phyloP scores from a whole-genome alignment of 2,797 vertebrate genomes.

The Decapterus maruadsi region DNA sequence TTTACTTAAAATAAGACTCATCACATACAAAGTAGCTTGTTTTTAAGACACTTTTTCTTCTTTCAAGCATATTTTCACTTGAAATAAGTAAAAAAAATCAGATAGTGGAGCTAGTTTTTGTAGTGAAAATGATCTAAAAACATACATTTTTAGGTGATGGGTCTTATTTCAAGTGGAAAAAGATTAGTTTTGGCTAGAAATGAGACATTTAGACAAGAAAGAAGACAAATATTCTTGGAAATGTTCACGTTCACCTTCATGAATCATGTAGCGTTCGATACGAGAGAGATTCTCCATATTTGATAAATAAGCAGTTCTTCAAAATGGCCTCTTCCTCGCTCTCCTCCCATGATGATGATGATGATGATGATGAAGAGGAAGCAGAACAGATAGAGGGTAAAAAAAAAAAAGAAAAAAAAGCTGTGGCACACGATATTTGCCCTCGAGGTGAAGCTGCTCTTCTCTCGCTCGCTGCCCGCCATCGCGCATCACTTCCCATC shows the following conservation, averaged over 20 bases:
- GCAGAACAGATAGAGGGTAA: conserved; percentile 42
- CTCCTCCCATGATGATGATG: background rate
- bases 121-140: too few species aligned
- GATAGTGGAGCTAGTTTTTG: too few species aligned
- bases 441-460: conserved; percentile 56
- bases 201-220: too few species aligned
- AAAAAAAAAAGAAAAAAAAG: conserved; percentile 33
- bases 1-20: too few species aligned
- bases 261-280: conserved; percentile 26
- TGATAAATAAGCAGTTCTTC: conserved; percentile 6
- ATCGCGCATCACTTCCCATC: conserved; percentile 83
- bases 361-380: conserved; percentile 36
- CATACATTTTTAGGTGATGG: too few species aligned
- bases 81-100: too few species aligned
- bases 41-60: conserved; percentile 28
- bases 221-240: too few species aligned
- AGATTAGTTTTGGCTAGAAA: too few species aligned
- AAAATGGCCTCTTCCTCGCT: conserved; percentile 12
- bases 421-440: conserved; percentile 56
- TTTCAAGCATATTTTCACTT: background rate
- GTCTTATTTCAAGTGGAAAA: too few species aligned
- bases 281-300: background rate
- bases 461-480: conserved; percentile 43
- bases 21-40: too few species aligned
- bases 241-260: background rate